Percentiles rank a stretch among this genome's conserved stretches.
These are phyloP conservation scores for Myripristis jacobus DNA, from an alignment of 2,797 vertebrate genomes.

Conservation along the genomic window DNA sequence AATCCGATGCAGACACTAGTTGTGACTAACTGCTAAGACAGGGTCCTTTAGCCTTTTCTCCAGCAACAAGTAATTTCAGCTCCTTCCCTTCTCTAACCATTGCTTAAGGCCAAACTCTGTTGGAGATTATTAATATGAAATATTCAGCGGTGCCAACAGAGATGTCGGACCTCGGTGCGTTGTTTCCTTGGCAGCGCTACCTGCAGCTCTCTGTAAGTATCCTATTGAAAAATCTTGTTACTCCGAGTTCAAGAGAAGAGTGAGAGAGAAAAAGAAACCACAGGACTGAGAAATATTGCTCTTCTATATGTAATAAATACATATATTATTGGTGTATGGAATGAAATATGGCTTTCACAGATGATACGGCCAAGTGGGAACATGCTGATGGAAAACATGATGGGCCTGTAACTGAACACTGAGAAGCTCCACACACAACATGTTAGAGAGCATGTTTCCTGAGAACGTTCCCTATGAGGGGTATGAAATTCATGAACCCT, in stretches of 20 bases:
- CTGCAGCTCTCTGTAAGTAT: background rate
- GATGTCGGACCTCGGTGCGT: conserved; percentile 13
- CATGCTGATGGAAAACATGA: background rate
- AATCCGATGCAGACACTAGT: conserved; percentile 34
- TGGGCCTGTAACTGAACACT: background rate
- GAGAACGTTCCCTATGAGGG: background rate
- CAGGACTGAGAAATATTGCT: background rate
- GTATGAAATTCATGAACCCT: background rate
- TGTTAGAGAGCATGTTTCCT: too few species aligned
- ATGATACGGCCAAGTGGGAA: too few species aligned
- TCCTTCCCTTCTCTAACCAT: conserved; percentile 23
- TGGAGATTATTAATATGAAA: conserved; percentile 47
- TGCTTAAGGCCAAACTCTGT: conserved; percentile 47
- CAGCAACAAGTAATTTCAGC: conserved; percentile 44
- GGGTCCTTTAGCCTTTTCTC: conserved; percentile 37
- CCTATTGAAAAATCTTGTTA: too few species aligned
- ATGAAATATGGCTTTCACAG: background rate
- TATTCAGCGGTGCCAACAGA: conserved; percentile 37
- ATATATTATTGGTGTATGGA: conserved; percentile 1
- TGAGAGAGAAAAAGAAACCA: background rate
- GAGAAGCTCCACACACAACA: too few species aligned
- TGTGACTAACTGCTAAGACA: conserved; percentile 49
- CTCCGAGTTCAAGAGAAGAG: background rate
- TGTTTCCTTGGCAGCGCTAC: conserved; percentile 8
- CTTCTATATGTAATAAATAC: background rate